Base-by-base conservation (phyloP, 1,140 invertebrate genomes). In the Lethrus apterus region DNA sequence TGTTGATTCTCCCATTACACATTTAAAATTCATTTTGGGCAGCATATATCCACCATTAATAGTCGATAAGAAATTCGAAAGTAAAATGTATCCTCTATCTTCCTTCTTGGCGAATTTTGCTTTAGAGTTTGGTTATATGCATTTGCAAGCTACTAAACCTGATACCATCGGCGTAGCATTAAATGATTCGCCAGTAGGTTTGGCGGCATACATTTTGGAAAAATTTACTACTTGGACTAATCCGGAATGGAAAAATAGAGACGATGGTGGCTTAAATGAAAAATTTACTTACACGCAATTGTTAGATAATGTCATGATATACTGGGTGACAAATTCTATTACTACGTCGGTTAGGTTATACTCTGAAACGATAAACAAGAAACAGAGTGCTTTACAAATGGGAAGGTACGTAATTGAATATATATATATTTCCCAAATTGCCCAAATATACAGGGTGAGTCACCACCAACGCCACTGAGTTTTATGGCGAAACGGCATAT, bases 71-170 rank as follows among this genome's bases (percentile, higher is more conserved):
- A 66, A 77, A 55, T 60, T 77, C 29, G 55, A 68, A 3, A 61
- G 75, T 1, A 78, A 68, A 58, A 70, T 84, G 56, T 83, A 79
- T 59, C 82, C 84, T 0, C 24, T 83, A 2, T 63, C 61, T 0
- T 46, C 76, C 8, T 52, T 73, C 2, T 73, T 76, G 7, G 32
- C 42, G 2, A 45, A 44, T 31, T 2, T 86, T 0, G 7, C 89
- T 0, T 70, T 79, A 55, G 89, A 93, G 66, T 63, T 64, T 24
- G 92, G 90, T n/a, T 95, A 94, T 57, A 57, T 86, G 14, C 86
- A 91, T 59, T 64, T 94, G 20, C 92, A 95, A 69, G 73, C 87
- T 1, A 91, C 88, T 0, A 94, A 93, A 66, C 93, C 93, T 7
- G 91, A 95, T 61, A 95, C 92, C 9, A 70, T 94, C 45, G 89